Evolutionary conservation across 2,113 vertebrate species (phyloP).

Genomic region (Microcebus lehilahytsara): DNA sequence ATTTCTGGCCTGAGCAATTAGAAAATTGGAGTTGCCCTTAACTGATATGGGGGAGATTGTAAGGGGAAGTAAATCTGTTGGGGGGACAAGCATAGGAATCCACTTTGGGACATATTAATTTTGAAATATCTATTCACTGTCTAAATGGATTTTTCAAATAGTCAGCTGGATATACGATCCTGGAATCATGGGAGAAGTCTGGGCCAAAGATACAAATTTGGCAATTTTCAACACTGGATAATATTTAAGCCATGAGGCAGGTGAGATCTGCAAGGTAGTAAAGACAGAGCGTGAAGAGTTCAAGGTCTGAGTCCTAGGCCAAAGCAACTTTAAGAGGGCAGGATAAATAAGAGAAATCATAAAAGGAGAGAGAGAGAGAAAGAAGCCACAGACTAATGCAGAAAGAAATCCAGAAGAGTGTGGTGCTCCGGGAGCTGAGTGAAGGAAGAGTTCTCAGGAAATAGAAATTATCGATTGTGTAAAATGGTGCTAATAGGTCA

Average conservation of each 20-base stretch:
- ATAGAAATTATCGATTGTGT: constrained; percentile 25
- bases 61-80: not conserved
- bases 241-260: not conserved
- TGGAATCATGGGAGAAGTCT: not conserved
- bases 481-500: constrained; percentile 34
- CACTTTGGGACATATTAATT: not conserved
- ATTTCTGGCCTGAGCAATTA: not conserved
- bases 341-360: not conserved
- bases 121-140: not conserved
- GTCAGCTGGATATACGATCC: not conserved
- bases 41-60: not conserved
- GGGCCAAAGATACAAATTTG: constrained; percentile 24
- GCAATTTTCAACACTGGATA: not conserved
- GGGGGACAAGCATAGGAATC: not conserved
- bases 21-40: not conserved
- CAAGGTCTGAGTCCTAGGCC: not conserved
- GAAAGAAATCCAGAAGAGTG: not conserved
- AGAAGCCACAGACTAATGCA: not conserved
- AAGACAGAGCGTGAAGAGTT: not conserved
- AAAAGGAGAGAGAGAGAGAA: not conserved
- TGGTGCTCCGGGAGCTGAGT: constrained; percentile 18
- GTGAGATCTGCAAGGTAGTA: not conserved
- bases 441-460: constrained; percentile 16
- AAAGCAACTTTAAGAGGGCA: constrained; percentile 2
- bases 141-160: not conserved